Conservation (phyloP, 2,113 vertebrate species). For the Chaetorhynchus papuensis region DNA sequence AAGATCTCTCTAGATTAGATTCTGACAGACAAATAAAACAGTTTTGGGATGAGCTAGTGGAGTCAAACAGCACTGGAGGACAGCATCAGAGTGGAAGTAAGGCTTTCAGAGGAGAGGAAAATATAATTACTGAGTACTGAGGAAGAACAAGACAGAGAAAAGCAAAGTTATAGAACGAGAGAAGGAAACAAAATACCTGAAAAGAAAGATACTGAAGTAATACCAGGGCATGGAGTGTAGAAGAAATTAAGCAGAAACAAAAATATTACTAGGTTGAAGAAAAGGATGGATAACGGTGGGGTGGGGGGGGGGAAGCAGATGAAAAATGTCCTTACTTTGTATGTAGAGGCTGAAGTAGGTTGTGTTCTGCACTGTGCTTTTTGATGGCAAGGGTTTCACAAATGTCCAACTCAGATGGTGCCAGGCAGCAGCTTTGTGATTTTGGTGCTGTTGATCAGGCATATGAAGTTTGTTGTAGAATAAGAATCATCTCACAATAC, state of each 20-base stretch:
- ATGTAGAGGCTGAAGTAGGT: not conserved
- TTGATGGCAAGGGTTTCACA: not conserved
- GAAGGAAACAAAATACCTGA: not conserved
- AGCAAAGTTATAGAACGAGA: not conserved
- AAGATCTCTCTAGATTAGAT: not conserved
- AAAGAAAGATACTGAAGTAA: not conserved
- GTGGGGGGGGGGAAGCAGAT: no score
- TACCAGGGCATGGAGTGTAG: not conserved
- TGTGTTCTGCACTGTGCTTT: not conserved
- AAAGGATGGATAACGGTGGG: fast-evolving
- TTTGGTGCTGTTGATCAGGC: not conserved
- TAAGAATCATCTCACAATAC: not conserved
- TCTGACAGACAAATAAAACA: not conserved
- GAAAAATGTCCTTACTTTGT: not conserved
- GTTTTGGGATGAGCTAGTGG: not conserved
- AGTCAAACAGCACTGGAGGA: not conserved
- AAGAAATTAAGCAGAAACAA: not conserved
- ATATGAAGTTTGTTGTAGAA: not conserved
- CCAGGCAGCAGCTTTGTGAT: not conserved
- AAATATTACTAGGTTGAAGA: not conserved
- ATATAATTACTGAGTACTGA: not conserved
- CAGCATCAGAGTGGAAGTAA: not conserved
- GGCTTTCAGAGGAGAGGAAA: not conserved
- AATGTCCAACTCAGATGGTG: not conserved
- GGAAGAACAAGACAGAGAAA: not conserved